Evolutionary conservation across 2,113 vertebrate species (phyloP).

Genomic region (Epinephelus lanceolatus): DNA sequence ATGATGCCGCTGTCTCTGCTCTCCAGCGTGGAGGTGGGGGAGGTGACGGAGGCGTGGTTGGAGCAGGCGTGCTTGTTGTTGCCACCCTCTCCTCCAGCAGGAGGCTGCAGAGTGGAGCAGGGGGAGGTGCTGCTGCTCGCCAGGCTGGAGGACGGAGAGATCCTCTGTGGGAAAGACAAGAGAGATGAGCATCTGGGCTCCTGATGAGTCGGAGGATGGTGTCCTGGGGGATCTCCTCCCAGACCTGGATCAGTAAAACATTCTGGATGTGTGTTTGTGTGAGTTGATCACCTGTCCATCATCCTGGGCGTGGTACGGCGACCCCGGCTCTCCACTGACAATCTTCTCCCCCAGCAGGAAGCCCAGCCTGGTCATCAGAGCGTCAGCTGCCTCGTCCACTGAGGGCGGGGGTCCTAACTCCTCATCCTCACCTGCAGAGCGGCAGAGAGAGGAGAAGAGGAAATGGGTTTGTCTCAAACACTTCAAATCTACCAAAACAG

Average conservation of each 20-base stretch:
- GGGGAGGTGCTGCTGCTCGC: slow-evolving; percentile 94
- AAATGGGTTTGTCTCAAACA: background rate
- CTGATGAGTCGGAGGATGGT: no score
- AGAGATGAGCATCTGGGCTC: background rate
- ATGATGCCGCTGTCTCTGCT: slow-evolving; percentile 98
- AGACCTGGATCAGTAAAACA: no score
- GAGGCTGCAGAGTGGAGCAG: slow-evolving; percentile 91
- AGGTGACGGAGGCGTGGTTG: slow-evolving; percentile 89
- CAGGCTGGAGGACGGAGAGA: slow-evolving; percentile 95
- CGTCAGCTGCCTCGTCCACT: slow-evolving; percentile 96
- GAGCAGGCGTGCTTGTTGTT: slow-evolving; percentile 80
- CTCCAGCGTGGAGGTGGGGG: slow-evolving; percentile 95
- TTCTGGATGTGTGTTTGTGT: background rate
- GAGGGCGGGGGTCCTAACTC: slow-evolving; percentile 94
- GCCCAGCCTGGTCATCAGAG: slow-evolving; percentile 96
- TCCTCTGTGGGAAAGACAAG: slow-evolving; percentile 87
- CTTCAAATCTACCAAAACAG: no score
- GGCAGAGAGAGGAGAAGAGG: background rate
- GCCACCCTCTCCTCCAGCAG: slow-evolving; percentile 76
- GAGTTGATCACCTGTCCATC: slow-evolving; percentile 80
- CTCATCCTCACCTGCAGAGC: slow-evolving; percentile 77
- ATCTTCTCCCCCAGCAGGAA: slow-evolving; percentile 96
- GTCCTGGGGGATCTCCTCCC: no score
- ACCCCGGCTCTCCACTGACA: slow-evolving; percentile 85
- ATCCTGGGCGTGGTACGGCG: slow-evolving; percentile 85